phyloP scores from a whole-genome alignment of 2,113 vertebrate species.

The Ovis canadensis region DNA sequence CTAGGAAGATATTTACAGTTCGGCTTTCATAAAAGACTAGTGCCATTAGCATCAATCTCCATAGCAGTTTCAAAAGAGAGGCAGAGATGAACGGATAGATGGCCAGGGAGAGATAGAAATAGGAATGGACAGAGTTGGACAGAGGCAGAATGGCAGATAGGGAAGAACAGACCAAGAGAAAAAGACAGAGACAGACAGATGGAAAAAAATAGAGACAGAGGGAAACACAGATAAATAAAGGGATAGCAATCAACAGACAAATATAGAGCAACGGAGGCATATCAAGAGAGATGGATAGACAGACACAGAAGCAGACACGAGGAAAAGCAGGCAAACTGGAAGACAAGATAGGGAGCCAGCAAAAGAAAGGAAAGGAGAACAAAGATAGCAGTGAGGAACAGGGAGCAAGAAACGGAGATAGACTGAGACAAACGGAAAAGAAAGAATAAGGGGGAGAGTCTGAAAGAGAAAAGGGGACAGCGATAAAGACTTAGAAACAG shows the following conservation, averaged over 20 bases:
- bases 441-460: background rate
- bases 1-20: constrained; percentile 6
- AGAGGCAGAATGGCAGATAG: background rate
- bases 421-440: background rate
- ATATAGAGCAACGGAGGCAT: background rate
- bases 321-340: background rate
- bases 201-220: background rate
- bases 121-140: background rate
- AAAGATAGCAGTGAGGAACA: background rate
- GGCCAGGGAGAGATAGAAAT: background rate
- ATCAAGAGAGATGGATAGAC: background rate
- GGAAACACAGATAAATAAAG: background rate
- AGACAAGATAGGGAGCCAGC: background rate
- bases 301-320: background rate
- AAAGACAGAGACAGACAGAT: background rate
- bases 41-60: background rate
- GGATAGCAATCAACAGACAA: background rate
- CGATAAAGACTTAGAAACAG: background rate
- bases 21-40: constrained; percentile 24
- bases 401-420: background rate
- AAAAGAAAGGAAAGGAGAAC: background rate
- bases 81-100: background rate
- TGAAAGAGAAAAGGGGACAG: background rate
- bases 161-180: background rate
- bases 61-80: constrained; percentile 10